Evolutionary conservation across 2,888 invertebrate genomes (phyloP), one percentile per base, ranked within the genome.

Genomic region (Caenorhabditis parvicauda): DNA sequence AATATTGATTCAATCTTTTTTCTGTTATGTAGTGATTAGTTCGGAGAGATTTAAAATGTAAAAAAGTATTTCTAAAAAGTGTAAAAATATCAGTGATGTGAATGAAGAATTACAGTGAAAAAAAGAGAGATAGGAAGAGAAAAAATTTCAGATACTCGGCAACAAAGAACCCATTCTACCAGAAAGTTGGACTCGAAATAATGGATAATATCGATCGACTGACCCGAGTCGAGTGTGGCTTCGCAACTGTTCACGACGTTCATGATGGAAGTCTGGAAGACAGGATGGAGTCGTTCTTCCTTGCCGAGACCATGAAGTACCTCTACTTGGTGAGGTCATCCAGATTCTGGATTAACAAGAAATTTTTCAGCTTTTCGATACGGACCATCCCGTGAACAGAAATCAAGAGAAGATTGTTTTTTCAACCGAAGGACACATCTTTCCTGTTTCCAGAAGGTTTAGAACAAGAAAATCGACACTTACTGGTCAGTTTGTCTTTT

Each of bases 251-350:
- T 17, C 87, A 87, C 80, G 85, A 86, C 81, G 87, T 87, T 7
- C 75, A 82, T 22, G 86, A 86, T 58, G 86, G 85, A 79, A 84
- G 84, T 58, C 77, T 86, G 37, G 87, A 87, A 79, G 80, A 80
- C 56, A 79, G 87, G 51, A 87, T 87, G 87, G 87, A 87, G 75
- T 86, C 86, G 62, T 87, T 87, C 77, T 87, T 87, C 77, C 81
- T 87, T 6, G 85, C 86, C 64, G 87, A 87, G 81, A 87, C 87
- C 3, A 85, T 86, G 79, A 87, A 87, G 83, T 87, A 87, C 80
- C 81, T 87, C 44, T 87, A 86, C 76, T 77, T 87, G 82, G 87
- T 87, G 75, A 82, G 84, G 55, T 42, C 29, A n/a, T 24, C 29
- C 7, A 54, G 35, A n/a, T 5, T 50, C 19, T 7, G 9, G 12